Evolutionary conservation across 2,888 invertebrate species (phyloP).

Genomic region (Polymixis lichenea): DNA sequence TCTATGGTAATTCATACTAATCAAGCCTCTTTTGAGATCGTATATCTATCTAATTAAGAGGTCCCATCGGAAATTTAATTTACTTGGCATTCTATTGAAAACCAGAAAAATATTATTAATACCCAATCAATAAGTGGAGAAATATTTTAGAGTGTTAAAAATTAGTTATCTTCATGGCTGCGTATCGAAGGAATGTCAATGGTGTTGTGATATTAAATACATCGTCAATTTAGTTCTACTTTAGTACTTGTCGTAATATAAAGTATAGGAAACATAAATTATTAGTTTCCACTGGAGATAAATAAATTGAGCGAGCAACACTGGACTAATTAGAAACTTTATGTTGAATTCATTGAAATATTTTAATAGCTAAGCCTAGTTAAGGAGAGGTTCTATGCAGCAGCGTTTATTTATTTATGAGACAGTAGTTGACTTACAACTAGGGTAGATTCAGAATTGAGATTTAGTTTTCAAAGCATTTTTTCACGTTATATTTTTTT

Average conservation of each 20-base stretch:
- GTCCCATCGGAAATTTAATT: constrained; percentile 60
- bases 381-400: constrained; percentile 38
- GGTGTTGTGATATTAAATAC: constrained; percentile 28
- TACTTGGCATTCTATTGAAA: constrained; percentile 56
- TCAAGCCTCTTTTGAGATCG: constrained; percentile 62
- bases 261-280: constrained; percentile 54
- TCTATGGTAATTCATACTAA: constrained; percentile 67
- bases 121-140: constrained; percentile 49
- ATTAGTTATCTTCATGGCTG: constrained; percentile 37
- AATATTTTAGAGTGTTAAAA: constrained; percentile 59
- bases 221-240: constrained; percentile 24
- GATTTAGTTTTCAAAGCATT: background rate
- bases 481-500: background rate
- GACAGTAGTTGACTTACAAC: background rate
- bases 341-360: constrained; percentile 80
- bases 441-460: background rate
- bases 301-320: constrained; percentile 62
- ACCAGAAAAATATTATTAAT: constrained; percentile 58
- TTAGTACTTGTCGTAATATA: constrained; percentile 23
- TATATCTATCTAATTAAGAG: constrained; percentile 63
- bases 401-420: constrained; percentile 24
- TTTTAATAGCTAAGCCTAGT: constrained; percentile 71
- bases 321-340: constrained; percentile 75
- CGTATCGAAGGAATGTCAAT: constrained; percentile 35
- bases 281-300: constrained; percentile 48